These are phyloP conservation scores for Oenanthe melanoleuca DNA, from an alignment of 2,113 vertebrate species.

Conservation along the genomic window DNA sequence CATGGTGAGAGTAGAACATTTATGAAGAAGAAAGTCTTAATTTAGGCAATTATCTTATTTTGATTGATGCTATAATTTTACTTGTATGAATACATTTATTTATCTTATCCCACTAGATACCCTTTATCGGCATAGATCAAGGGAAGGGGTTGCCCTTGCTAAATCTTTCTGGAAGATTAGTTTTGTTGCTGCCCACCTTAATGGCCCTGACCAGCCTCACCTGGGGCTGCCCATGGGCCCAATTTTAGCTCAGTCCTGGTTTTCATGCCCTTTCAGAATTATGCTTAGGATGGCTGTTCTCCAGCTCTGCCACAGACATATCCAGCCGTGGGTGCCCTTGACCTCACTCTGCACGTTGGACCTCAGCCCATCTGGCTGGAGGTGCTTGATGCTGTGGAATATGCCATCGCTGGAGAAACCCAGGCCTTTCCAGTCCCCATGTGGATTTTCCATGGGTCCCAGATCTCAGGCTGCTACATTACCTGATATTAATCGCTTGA, in stretches of 20 bases:
- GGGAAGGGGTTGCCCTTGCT: background rate
- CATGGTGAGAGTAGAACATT: background rate
- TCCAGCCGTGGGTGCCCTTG: background rate
- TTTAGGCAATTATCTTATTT: background rate
- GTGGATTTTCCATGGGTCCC: background rate
- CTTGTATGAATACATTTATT: background rate
- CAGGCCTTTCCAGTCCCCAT: background rate
- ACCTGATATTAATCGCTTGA: background rate
- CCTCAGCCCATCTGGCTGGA: background rate
- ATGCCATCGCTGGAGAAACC: background rate
- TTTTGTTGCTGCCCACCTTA: background rate
- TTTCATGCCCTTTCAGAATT: background rate
- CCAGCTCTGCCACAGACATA: fast-evolving
- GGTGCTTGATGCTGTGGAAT: background rate
- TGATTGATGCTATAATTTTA: background rate
- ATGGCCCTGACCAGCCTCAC: background rate
- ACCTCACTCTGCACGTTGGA: background rate
- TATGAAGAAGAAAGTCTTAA: background rate
- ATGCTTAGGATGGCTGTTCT: background rate
- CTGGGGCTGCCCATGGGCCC: background rate
- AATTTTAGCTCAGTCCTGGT: background rate
- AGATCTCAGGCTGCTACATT: background rate
- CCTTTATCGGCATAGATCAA: background rate
- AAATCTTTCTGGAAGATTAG: background rate
- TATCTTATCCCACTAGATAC: background rate